These are phyloP conservation scores for Capitella teleta DNA, from an alignment of 1,140 invertebrate species.

Conservation along the genomic window DNA sequence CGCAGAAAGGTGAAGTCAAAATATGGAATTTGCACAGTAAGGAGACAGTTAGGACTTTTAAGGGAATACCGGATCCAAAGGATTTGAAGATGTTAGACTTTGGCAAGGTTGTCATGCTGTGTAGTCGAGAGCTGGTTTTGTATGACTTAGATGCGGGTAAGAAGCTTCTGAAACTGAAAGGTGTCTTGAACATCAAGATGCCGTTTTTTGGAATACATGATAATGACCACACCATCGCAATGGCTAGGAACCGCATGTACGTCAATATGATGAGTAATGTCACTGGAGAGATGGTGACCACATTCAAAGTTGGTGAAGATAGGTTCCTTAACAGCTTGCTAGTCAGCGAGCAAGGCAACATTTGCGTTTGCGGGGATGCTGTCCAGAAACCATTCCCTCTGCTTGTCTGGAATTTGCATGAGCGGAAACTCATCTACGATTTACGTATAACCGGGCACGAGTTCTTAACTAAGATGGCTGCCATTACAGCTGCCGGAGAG, in stretches of 20 bases:
- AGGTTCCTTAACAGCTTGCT: slow-evolving; percentile 76
- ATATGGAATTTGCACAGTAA: slow-evolving; percentile 53
- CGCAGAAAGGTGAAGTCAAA: slow-evolving; percentile 60
- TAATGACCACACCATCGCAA: slow-evolving; percentile 61
- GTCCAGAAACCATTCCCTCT: slow-evolving; percentile 81
- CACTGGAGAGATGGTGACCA: slow-evolving; percentile 70
- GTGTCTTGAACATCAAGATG: slow-evolving; percentile 87
- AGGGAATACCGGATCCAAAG: slow-evolving; percentile 47
- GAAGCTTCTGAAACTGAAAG: slow-evolving; percentile 60
- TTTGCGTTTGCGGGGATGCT: slow-evolving; percentile 79
- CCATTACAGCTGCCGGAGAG: slow-evolving; percentile 73
- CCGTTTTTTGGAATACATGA: slow-evolving; percentile 74
- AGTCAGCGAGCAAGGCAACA: slow-evolving; percentile 72
- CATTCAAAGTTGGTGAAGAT: slow-evolving; percentile 64
- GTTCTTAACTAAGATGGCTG: slow-evolving; percentile 68
- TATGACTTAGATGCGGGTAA: slow-evolving; percentile 65
- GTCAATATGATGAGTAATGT: slow-evolving; percentile 68
- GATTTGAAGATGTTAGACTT: slow-evolving; percentile 47
- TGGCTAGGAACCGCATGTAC: slow-evolving; percentile 78
- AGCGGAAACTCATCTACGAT: slow-evolving; percentile 72
- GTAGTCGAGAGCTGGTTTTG: slow-evolving; percentile 63
- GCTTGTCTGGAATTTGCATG: slow-evolving; percentile 73
- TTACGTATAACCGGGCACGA: slow-evolving; percentile 76
- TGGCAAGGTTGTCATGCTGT: slow-evolving; percentile 63
- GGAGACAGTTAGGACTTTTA: slow-evolving; percentile 55